These are phyloP conservation scores for Chlorodrepanis virens DNA, from an alignment of 2,113 vertebrate genomes.

Conservation along the genomic window DNA sequence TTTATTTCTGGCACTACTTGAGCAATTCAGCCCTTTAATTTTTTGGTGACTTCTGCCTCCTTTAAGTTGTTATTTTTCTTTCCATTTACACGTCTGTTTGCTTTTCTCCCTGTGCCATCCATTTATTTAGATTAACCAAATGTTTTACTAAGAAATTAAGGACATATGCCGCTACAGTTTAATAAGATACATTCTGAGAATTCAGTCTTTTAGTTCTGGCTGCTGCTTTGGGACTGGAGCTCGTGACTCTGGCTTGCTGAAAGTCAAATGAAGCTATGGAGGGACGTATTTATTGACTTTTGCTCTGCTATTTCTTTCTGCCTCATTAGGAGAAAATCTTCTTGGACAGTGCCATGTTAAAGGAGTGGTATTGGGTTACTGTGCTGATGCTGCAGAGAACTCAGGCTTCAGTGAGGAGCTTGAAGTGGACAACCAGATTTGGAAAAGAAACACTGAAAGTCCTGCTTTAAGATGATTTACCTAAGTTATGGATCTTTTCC, in stretches of 20 bases:
- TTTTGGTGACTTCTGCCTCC: neutral
- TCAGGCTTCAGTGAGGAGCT: neutral
- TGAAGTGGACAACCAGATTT: neutral
- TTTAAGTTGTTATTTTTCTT: neutral
- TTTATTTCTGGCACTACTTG: neutral
- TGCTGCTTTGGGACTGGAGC: neutral
- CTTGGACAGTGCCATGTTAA: neutral
- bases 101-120: neutral
- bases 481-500: neutral
- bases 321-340: neutral
- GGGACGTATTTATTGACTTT: neutral
- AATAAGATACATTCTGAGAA: neutral
- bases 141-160: neutral
- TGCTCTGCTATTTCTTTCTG: neutral
- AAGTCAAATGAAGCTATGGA: neutral
- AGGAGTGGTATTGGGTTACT: neutral
- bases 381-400: neutral
- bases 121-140: slow-evolving; percentile 3
- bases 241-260: neutral
- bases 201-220: neutral
- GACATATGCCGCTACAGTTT: neutral
- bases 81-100: neutral
- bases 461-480: neutral
- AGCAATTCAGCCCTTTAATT: neutral
- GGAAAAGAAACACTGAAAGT: neutral